These are phyloP conservation scores for Scaptomyza flava DNA, from an alignment of 2,888 invertebrate species.

Conservation along the genomic window DNA sequence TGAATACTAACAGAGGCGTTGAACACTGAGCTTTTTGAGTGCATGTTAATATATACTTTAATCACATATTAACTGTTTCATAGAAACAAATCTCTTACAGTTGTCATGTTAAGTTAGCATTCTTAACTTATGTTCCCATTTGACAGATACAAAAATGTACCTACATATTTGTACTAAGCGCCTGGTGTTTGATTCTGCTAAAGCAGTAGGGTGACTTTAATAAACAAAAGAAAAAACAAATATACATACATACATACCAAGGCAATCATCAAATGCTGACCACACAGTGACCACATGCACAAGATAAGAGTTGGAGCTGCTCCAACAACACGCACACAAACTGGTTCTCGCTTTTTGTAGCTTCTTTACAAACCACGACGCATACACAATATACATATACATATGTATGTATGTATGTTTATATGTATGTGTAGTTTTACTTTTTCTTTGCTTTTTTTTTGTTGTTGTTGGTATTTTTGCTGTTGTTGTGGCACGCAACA, in stretches of 20 bases:
- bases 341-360: constrained; percentile 59
- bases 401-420: background rate
- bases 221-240: constrained; percentile 29
- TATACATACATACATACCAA: constrained; percentile 24
- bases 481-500: constrained; percentile 26
- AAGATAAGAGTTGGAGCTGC: constrained; percentile 16
- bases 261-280: constrained; percentile 71
- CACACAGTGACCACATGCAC: constrained; percentile 53
- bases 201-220: constrained; percentile 49
- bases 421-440: constrained; percentile 38
- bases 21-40: too few species aligned
- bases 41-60: too few species aligned
- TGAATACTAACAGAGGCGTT: background rate
- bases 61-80: too few species aligned
- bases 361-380: constrained; percentile 26
- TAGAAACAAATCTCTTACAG: background rate
- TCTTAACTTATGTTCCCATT: background rate
- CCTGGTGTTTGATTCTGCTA: constrained; percentile 47
- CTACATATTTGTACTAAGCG: constrained; percentile 20
- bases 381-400: constrained; percentile 5
- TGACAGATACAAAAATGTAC: background rate
- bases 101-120: background rate
- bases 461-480: background rate
- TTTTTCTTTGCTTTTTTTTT: constrained; percentile 37
- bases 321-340: constrained; percentile 45